Evolutionary conservation across 1,140 invertebrate species (phyloP).

Genomic region (Venturia canescens): DNA sequence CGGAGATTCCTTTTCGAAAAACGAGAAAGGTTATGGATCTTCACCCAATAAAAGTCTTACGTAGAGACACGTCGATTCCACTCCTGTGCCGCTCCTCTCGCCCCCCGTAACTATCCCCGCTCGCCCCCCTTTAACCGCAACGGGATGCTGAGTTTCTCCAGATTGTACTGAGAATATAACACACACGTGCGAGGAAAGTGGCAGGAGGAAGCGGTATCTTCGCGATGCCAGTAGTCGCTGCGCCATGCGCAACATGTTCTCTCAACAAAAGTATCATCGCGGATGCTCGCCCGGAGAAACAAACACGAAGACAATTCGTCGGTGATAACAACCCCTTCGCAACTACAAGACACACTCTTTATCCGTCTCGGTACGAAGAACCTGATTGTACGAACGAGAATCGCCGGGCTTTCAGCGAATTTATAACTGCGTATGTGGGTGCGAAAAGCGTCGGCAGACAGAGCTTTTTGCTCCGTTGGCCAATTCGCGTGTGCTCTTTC

Average conservation of each 20-base stretch:
- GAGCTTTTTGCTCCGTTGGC: too few relatives aligned
- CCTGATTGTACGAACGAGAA: not conserved
- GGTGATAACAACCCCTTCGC: constrained; percentile 32
- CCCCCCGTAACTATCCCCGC: not conserved
- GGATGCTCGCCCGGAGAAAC: not conserved
- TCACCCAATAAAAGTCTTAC: constrained; percentile 31
- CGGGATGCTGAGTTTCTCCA: not conserved
- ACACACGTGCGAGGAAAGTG: not conserved
- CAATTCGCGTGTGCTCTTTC: too few relatives aligned
- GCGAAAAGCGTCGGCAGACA: too few relatives aligned
- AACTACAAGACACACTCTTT: constrained; percentile 9
- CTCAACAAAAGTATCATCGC: constrained; percentile 32
- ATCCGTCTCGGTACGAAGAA: not conserved
- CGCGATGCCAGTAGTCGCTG: not conserved
- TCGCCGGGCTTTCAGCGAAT: not conserved
- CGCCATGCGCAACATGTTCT: constrained; percentile 10
- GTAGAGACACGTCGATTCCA: not conserved
- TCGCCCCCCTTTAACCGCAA: not conserved
- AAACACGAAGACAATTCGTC: constrained; percentile 20
- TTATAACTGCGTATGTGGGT: not conserved
- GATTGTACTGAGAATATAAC: constrained; percentile 9
- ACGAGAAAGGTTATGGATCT: constrained; percentile 34
- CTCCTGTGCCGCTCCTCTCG: not conserved
- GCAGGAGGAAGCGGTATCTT: not conserved
- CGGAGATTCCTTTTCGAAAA: constrained; percentile 36